Conservation (phyloP, 2,797 vertebrate species). For the Bradypodion ventrale region DNA sequence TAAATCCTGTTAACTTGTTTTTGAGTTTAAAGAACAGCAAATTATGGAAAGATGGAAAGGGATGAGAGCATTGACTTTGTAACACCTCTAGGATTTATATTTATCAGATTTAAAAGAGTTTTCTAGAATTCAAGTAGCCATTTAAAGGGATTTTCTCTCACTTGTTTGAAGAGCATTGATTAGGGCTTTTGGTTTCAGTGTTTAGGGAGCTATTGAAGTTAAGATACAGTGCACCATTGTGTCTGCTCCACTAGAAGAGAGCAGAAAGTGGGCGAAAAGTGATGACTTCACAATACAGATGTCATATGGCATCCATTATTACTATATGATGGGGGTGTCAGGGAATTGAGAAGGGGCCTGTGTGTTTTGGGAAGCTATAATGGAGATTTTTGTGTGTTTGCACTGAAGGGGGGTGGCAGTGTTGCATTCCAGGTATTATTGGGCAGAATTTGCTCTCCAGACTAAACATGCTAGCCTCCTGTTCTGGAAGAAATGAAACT, state of each 20-base stretch:
- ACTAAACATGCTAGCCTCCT: too few species aligned
- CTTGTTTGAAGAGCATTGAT: neutral
- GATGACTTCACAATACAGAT: neutral
- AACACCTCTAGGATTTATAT: neutral
- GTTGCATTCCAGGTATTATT: too few species aligned
- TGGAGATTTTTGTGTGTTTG: too few species aligned
- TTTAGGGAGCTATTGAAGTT: neutral
- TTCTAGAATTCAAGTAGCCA: neutral
- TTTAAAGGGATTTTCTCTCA: neutral
- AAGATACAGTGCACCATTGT: neutral
- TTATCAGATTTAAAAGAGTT: neutral
- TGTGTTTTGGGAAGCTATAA: too few species aligned
- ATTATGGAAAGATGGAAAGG: neutral
- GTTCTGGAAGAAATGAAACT: too few species aligned
- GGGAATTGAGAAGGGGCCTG: too few species aligned
- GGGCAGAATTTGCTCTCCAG: too few species aligned
- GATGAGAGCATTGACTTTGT: neutral
- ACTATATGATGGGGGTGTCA: too few species aligned
- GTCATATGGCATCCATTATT: neutral
- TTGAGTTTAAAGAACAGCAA: neutral
- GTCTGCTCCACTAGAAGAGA: neutral
- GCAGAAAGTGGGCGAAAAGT: neutral
- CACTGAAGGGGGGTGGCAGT: too few species aligned
- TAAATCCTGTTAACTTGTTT: constrained; percentile 18
- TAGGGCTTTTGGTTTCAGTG: neutral